phyloP scores from a whole-genome alignment of 1,140 invertebrate species.

The Platyscapa corneri region DNA sequence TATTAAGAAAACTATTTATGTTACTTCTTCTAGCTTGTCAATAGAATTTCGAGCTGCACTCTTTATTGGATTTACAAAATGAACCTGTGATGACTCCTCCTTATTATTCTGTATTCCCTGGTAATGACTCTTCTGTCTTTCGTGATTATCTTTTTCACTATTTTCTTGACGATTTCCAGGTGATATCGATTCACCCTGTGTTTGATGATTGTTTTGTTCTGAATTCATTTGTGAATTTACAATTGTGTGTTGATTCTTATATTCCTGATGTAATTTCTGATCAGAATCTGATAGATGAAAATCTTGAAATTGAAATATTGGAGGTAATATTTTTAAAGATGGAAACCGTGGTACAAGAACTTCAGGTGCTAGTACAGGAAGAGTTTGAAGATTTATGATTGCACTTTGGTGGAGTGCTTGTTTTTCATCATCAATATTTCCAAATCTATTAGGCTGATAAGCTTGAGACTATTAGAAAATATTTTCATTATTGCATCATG shows the following conservation, averaged over 20 bases:
- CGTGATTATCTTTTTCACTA: slow-evolving; percentile 6
- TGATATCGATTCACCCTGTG: slow-evolving; percentile 49
- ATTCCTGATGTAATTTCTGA: slow-evolving; percentile 25
- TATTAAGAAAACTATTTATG: not conserved
- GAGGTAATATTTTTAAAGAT: slow-evolving; percentile 63
- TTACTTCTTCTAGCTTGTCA: slow-evolving; percentile 64
- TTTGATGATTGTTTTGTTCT: slow-evolving; percentile 55
- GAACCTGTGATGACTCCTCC: slow-evolving; percentile 44
- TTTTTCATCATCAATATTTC: slow-evolving; percentile 61
- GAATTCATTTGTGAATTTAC: slow-evolving; percentile 1
- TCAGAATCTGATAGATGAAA: slow-evolving; percentile 58
- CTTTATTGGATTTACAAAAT: slow-evolving; percentile 51
- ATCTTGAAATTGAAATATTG: slow-evolving; percentile 64
- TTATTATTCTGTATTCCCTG: slow-evolving; percentile 6
- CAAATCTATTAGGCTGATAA: slow-evolving; percentile 61
- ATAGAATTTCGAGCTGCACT: slow-evolving; percentile 46
- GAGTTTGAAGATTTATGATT: slow-evolving; percentile 56
- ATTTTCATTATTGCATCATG: not conserved
- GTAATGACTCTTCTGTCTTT: slow-evolving; percentile 22
- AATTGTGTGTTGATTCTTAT: slow-evolving; percentile 19
- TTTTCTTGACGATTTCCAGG: not conserved
- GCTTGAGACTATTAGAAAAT: slow-evolving; percentile 61
- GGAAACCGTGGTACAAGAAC: slow-evolving; percentile 63
- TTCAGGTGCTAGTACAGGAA: slow-evolving; percentile 58
- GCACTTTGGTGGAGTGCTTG: slow-evolving; percentile 58